phyloP scores from a whole-genome alignment of 2,888 invertebrate genomes.

The Graphium colonna region DNA sequence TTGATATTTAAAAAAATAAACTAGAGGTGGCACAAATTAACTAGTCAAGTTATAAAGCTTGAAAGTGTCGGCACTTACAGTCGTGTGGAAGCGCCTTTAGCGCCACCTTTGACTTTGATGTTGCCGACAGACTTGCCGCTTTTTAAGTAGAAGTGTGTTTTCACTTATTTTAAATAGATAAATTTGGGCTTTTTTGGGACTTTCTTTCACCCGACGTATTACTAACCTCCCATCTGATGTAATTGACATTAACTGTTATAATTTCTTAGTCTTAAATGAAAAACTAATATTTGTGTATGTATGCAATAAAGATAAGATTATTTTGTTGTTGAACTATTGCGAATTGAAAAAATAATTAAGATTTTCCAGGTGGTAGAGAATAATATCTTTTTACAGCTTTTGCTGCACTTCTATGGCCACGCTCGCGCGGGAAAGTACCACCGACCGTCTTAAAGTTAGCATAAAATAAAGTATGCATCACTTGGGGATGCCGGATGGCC shows the following conservation, averaged over 20 bases:
- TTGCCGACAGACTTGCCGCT: constrained; percentile 34
- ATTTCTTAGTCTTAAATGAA: too few relatives aligned
- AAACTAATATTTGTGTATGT: too few relatives aligned
- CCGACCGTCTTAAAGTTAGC: too few relatives aligned
- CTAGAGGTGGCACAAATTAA: constrained; percentile 7
- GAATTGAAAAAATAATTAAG: too few relatives aligned
- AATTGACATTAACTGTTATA: background rate
- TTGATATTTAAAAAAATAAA: background rate
- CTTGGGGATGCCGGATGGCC: too few relatives aligned
- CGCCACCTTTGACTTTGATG: constrained; percentile 48
- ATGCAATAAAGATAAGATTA: too few relatives aligned
- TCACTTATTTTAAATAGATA: constrained; percentile 10
- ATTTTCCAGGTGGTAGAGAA: too few relatives aligned
- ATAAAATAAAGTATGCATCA: too few relatives aligned
- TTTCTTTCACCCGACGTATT: constrained; percentile 1
- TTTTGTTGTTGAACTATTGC: too few relatives aligned
- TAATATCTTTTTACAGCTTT: too few relatives aligned
- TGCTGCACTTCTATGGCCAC: too few relatives aligned
- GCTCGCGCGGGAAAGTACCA: too few relatives aligned
- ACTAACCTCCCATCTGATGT: constrained; percentile 1
- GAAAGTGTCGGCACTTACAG: constrained; percentile 30
- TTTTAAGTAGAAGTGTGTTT: constrained; percentile 17
- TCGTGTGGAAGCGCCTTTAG: constrained; percentile 36
- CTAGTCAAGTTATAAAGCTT: constrained; percentile 23
- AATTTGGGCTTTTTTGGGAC: background rate